Conservation (phyloP, 2,888 invertebrate genomes). For the Pegoplata infirma region DNA sequence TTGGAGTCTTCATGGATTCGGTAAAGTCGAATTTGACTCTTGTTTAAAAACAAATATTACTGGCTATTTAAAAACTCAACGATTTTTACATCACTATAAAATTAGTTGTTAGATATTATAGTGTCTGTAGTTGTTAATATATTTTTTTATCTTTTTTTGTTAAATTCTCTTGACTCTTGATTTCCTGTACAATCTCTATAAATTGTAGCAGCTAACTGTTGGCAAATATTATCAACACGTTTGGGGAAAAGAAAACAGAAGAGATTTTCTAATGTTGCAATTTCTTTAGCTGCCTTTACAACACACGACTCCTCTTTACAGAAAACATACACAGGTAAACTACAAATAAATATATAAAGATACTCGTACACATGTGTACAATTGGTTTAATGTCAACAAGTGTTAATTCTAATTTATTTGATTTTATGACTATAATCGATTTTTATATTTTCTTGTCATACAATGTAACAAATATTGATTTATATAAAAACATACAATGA, state of each 20-base stretch:
- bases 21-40: no score
- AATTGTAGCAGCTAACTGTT: slow-evolving; percentile 47
- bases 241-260: slow-evolving; percentile 4
- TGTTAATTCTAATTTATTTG: slow-evolving; percentile 55
- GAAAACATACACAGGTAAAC: no score
- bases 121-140: not conserved
- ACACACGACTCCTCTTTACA: slow-evolving; percentile 22
- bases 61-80: no score
- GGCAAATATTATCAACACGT: slow-evolving; percentile 50
- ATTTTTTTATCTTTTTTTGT: slow-evolving; percentile 4
- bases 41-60: no score
- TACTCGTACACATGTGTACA: slow-evolving; percentile 23
- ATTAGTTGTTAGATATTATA: not conserved
- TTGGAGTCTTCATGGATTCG: no score
- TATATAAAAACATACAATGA: slow-evolving; percentile 28
- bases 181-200: slow-evolving; percentile 51
- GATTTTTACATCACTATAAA: not conserved
- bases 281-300: not conserved
- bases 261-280: not conserved
- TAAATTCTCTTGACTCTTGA: slow-evolving; percentile 34
- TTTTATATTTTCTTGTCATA: slow-evolving; percentile 30
- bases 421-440: slow-evolving; percentile 51
- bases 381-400: slow-evolving; percentile 47
- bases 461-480: slow-evolving; percentile 25
- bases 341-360: no score